Evolutionary conservation across 2,113 vertebrate species (phyloP).

Genomic region (Strigops habroptila): DNA sequence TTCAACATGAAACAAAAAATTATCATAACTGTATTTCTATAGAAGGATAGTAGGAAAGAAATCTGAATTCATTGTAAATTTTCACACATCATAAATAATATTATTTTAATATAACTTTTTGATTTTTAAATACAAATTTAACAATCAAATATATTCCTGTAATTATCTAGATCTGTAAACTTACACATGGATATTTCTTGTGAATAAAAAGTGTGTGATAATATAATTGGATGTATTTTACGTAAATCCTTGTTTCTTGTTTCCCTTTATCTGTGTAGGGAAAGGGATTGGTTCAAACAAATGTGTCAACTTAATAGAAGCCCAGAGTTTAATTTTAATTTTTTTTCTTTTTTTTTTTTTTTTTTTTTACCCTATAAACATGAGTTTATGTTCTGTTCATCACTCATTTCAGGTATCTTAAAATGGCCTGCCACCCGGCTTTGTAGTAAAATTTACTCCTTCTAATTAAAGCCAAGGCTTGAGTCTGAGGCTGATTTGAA

Average conservation of each 20-base stretch:
- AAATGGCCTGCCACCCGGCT: neutral
- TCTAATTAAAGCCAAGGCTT: neutral
- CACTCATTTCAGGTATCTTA: neutral
- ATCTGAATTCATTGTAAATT: neutral
- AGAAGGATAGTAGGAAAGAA: neutral
- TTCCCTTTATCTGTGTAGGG: neutral
- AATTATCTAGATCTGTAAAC: neutral
- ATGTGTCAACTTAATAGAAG: neutral
- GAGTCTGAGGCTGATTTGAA: neutral
- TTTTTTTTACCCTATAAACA: neutral
- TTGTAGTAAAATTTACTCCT: neutral
- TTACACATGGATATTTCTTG: neutral
- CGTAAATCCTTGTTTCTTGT: neutral
- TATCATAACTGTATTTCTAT: neutral
- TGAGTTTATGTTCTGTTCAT: neutral
- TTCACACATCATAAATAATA: neutral
- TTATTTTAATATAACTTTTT: neutral
- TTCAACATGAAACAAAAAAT: neutral
- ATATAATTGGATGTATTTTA: neutral
- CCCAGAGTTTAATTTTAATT: neutral
- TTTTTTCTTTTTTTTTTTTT: neutral
- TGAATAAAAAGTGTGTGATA: neutral
- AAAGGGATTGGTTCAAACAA: neutral
- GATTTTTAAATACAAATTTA: neutral
- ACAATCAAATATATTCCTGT: neutral